Percentiles rank a stretch among this genome's conserved stretches.
phyloP scores from a whole-genome alignment of 2,113 vertebrate genomes.

The Prionailurus bengalensis region DNA sequence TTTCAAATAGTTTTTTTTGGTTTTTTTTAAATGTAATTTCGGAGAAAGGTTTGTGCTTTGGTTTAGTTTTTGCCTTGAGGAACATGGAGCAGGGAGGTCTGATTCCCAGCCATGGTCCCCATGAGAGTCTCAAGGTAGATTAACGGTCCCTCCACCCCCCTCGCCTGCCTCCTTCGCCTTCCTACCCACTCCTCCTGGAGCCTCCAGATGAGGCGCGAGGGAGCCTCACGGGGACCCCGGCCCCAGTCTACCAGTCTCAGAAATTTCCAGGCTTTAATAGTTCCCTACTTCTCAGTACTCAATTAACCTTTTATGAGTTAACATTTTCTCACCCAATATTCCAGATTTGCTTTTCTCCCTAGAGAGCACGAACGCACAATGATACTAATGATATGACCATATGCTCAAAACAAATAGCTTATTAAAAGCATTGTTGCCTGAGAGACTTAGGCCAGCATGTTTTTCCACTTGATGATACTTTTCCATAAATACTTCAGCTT shows the following conservation, averaged over 20 bases:
- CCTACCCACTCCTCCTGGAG: fast-evolving
- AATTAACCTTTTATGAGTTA: background rate
- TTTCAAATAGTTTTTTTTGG: background rate
- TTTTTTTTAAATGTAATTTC: background rate
- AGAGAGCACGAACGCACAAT: fast-evolving
- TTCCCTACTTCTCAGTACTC: background rate
- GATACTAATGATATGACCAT: background rate
- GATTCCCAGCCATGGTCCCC: too few relatives aligned
- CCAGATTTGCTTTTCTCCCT: background rate
- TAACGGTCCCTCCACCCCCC: fast-evolving
- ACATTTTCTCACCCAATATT: background rate
- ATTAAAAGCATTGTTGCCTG: background rate
- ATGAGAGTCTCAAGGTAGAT: fast-evolving
- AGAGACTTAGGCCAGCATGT: background rate
- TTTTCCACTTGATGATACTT: background rate
- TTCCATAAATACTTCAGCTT: constrained; percentile 1
- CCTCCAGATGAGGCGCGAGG: fast-evolving
- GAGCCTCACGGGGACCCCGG: fast-evolving
- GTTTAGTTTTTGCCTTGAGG: background rate
- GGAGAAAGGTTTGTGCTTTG: background rate
- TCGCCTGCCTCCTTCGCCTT: fast-evolving
- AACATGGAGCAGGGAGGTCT: background rate
- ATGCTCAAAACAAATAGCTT: background rate
- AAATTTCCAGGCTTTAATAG: fast-evolving
- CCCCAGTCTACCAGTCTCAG: fast-evolving